Evolutionary conservation across 64 coral and sea anemone species (phyloP), one percentile per base, ranked within the genome.

Genomic region (Actinia tenebrosa): DNA sequence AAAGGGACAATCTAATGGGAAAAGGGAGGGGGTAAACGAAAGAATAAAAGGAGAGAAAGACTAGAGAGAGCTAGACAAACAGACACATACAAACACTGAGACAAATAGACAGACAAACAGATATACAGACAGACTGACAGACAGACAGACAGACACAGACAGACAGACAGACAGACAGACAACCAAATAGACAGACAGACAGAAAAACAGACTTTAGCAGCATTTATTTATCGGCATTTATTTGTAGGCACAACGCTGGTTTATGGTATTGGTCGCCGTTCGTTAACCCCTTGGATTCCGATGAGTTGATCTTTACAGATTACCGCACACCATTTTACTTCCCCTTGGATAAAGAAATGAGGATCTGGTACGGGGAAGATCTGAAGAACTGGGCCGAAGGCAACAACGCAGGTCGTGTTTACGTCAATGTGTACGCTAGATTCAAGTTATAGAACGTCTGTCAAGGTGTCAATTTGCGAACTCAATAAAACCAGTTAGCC

Each of bases 351-450:
- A 30, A 47, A 5, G 47, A 10, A 22, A 56, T 89, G 50, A 89
- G 71, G 55, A 89, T 89, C 53, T 89, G 88, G 88, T 89, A 84
- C 44, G 88, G 88, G 3, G 88, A 89, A 22, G 88, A 89, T 69
- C 82, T 89, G 20, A 47, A 19, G 8, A 84, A 84, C 18, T 84
- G 81, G 88, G 42, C 18, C 1, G 47, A 71, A 16, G 9, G 14
- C 4, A 56, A 89, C 30, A 89, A 89, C 37, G 80, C 56, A 3
- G 88, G 88, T 26, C 64, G 81, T 18, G 64, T 89, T 2, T 89
- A 81, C 30, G 88, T 89, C 5, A 68, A 89, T 55, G 88, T 89
- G 9, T 89, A 84, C 23, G 88, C 63, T 16, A 79, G 45, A 11
- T 79, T 79, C 18, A 58, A 14, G 56, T 5, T 16, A 6, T 58